phyloP scores from a whole-genome alignment of 2,113 vertebrate genomes.

The Dinomys branickii region DNA sequence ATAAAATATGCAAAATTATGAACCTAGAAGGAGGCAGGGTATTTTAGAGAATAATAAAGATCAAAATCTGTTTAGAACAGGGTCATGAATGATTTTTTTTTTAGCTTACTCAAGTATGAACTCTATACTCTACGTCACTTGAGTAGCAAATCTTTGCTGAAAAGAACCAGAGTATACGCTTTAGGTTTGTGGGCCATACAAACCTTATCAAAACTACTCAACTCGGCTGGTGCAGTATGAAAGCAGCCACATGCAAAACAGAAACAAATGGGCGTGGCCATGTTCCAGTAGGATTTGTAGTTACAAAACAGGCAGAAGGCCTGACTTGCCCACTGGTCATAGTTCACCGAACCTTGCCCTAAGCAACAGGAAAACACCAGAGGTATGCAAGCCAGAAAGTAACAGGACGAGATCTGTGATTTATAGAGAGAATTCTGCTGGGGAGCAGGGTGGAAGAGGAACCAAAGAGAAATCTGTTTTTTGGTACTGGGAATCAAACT shows the following conservation, averaged over 20 bases:
- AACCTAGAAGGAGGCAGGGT: neutral
- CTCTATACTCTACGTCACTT: neutral
- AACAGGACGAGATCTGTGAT: neutral
- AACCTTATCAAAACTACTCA: neutral
- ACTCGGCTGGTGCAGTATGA: neutral
- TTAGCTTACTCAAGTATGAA: neutral
- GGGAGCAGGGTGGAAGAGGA: neutral
- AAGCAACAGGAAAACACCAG: neutral
- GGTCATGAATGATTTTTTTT: neutral
- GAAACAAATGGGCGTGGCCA: neutral
- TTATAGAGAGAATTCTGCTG: neutral
- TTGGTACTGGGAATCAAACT: too few species aligned
- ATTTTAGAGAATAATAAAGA: neutral
- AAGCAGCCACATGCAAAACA: neutral
- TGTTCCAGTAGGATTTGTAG: neutral
- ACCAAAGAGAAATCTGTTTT: neutral
- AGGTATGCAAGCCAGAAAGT: neutral
- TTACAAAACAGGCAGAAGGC: neutral
- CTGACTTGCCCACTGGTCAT: neutral
- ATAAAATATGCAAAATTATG: neutral
- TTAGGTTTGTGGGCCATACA: neutral
- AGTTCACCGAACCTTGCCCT: neutral
- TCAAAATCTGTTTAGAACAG: neutral
- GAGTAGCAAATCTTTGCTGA: neutral
- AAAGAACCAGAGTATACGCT: neutral